Conservation (phyloP, 2,113 vertebrate genomes). For the Vireo altiloquus region DNA sequence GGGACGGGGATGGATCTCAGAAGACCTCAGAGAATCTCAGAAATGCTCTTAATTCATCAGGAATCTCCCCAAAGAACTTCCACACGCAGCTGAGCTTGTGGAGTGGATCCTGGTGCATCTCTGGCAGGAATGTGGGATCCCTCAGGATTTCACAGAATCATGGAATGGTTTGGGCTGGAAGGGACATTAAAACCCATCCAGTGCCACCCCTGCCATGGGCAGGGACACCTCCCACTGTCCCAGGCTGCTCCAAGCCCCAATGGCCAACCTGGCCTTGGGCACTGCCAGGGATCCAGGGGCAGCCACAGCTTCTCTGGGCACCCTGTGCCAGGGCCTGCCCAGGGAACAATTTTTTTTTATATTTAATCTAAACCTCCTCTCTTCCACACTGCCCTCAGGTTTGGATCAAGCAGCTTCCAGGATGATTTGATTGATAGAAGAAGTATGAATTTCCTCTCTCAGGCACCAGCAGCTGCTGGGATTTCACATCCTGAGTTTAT, state of each 20-base stretch:
- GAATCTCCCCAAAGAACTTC: background rate
- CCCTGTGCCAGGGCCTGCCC: background rate
- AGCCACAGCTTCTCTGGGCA: background rate
- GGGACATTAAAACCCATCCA: accelerated
- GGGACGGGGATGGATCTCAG: background rate
- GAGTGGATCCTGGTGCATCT: background rate
- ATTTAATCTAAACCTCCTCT: background rate
- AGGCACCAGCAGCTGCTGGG: background rate
- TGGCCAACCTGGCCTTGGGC: background rate
- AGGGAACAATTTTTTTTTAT: background rate
- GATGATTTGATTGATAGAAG: background rate
- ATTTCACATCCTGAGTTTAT: background rate
- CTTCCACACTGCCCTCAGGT: background rate
- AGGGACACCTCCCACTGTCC: background rate
- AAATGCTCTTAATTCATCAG: background rate
- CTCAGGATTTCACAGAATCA: background rate
- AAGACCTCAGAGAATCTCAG: background rate
- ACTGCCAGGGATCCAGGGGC: background rate
- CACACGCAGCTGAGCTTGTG: accelerated
- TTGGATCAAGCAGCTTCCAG: background rate
- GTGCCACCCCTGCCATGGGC: background rate
- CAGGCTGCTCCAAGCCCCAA: background rate
- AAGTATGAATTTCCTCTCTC: background rate
- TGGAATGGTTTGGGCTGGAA: background rate
- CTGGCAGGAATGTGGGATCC: background rate